Conservation (phyloP, 2,888 invertebrate species). For the Ctenicera cuprea region DNA sequence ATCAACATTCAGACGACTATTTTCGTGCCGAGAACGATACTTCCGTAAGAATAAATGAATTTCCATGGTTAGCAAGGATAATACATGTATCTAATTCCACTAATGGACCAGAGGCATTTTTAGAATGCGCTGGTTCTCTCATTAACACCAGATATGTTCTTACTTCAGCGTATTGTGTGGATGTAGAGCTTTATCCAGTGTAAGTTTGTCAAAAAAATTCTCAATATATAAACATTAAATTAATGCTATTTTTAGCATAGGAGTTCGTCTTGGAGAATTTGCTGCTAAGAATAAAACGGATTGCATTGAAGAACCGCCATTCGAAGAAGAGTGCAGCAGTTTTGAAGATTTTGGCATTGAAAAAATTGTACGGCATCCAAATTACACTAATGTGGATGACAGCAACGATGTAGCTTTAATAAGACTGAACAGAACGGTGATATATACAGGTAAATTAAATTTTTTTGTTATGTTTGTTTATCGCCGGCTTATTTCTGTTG, state of each 20-base stretch:
- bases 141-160: constrained; percentile 29
- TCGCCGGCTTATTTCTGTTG: too few species aligned
- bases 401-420: constrained; percentile 28
- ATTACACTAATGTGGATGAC: background rate
- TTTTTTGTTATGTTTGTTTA: too few species aligned
- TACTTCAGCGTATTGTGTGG: constrained; percentile 11
- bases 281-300: constrained; percentile 8
- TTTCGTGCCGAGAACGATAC: background rate
- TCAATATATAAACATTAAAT: too few species aligned
- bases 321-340: background rate
- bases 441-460: constrained; percentile 14
- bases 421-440: constrained; percentile 13
- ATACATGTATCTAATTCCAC: background rate
- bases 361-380: constrained; percentile 29
- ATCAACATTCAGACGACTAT: constrained; percentile 26
- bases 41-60: background rate
- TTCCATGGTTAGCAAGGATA: constrained; percentile 16
- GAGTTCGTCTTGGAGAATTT: constrained; percentile 32
- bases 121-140: constrained; percentile 15
- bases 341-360: constrained; percentile 27
- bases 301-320: constrained; percentile 7
- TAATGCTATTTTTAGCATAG: background rate
- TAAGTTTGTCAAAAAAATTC: background rate
- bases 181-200: background rate
- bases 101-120: background rate